Conservation (phyloP, 2,113 vertebrate genomes). For the Planiliza haematocheilus region DNA sequence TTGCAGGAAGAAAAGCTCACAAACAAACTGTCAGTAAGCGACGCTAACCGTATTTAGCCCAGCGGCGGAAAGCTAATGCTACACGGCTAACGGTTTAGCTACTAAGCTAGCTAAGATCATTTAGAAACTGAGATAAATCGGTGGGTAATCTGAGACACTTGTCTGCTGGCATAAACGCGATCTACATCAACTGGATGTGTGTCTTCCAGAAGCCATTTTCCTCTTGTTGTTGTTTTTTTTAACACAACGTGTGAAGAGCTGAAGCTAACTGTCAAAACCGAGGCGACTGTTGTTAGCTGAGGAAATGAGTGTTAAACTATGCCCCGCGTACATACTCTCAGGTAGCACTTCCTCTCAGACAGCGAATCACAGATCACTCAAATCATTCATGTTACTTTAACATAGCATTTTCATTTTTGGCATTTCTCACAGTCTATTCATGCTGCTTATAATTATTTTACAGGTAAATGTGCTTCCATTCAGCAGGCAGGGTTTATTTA, state of each 20-base stretch:
- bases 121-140: neutral
- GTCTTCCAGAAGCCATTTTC: neutral
- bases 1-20: neutral
- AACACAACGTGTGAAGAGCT: neutral
- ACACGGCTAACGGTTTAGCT: slow-evolving; percentile 38
- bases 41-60: neutral
- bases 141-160: neutral
- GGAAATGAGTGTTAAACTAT: rapidly evolving
- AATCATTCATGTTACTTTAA: neutral
- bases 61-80: slow-evolving; percentile 7
- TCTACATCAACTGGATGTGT: neutral
- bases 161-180: slow-evolving; percentile 6
- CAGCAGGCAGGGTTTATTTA: too few relatives aligned
- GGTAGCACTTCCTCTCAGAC: slow-evolving; percentile 21
- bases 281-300: slow-evolving; percentile 49
- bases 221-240: neutral
- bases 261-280: slow-evolving; percentile 43
- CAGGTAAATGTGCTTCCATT: too few relatives aligned
- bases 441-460: too few relatives aligned
- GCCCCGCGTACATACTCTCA: slow-evolving; percentile 8
- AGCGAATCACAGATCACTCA: neutral
- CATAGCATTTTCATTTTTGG: too few relatives aligned
- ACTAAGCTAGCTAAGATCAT: slow-evolving; percentile 26
- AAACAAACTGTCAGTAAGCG: neutral
- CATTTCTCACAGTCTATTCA: too few relatives aligned